phyloP scores from a whole-genome alignment of 2,113 vertebrate species.

The Phalacrocorax aristotelis region DNA sequence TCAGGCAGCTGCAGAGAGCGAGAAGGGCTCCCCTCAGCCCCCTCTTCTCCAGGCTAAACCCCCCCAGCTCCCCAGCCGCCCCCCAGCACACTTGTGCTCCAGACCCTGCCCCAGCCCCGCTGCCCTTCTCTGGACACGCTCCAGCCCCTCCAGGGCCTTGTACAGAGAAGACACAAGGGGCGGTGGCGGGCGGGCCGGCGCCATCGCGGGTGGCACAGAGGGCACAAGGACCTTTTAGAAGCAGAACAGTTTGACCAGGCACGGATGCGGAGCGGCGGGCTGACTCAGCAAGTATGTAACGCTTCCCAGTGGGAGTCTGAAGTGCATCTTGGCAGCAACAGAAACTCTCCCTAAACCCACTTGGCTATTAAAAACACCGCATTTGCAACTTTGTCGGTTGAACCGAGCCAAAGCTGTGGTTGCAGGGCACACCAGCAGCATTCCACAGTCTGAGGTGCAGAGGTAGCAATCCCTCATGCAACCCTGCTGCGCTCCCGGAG shows the following conservation, averaged over 20 bases:
- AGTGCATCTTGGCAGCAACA: neutral
- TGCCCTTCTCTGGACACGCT: no score
- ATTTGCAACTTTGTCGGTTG: neutral
- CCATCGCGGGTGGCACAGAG: neutral
- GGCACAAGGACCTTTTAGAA: neutral
- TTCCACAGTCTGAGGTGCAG: neutral
- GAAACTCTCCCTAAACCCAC: neutral
- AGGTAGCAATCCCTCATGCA: no score
- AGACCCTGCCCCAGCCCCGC: no score
- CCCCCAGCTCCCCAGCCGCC: no score
- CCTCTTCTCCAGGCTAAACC: no score
- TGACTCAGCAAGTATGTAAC: accelerated
- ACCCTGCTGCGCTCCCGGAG: neutral
- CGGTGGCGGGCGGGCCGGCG: neutral
- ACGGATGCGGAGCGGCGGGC: neutral
- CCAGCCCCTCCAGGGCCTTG: no score
- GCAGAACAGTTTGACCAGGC: neutral
- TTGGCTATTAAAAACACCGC: neutral
- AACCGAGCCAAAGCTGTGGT: neutral
- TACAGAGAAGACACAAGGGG: neutral
- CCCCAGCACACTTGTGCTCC: no score
- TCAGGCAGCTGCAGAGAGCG: no score
- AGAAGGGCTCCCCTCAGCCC: no score
- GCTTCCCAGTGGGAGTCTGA: neutral
- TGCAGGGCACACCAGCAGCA: neutral